Base-by-base conservation (phyloP, 2,113 vertebrate species). In the Entelurus aequoreus region DNA sequence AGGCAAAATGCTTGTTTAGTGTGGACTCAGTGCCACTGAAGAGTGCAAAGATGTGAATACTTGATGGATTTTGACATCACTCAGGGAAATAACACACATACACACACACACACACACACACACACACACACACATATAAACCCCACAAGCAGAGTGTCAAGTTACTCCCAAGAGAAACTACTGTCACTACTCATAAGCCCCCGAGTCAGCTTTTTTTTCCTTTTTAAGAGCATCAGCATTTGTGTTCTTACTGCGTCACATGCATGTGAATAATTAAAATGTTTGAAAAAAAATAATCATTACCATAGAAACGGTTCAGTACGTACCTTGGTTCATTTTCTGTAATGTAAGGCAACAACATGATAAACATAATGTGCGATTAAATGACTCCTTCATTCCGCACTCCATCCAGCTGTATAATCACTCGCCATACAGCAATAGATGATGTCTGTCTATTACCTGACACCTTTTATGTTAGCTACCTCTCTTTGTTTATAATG, bases 131-230 rank as follows among this genome's bases (percentile, higher is more conserved):
- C 54, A 60, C 44, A 48, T 12, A 19, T 47, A 56, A n/a, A 69
- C 55, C 69, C 59, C 59, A 62, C 53, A 4, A 53, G 65, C 76
- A 72, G 65, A 65, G 66, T 71, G 69, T 77, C 81, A 72, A 68
- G 60, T 66, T 75, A 53, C 59, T 71, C 56, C 60, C 51, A 37
- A 74, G 62, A 62, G 67, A 66, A 69, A 66, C 60, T 63, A 53
- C 69, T 83, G 76, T 74, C 79, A 82, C 49, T 65, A 40, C 55
- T 69, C 59, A 47, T 69, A 28, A 28, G 69, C 62, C 71, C 65
- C 54, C 53, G 65, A 79, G 75, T 66, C 69, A 76, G 57, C 66
- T 68, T 37, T 61, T 79, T 80, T 42, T 1, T 10, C 10, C 2
- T 42, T 42, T 42, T 42, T 48, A 60, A 66, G 54, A 73, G 68